Evolutionary conservation across 1,140 invertebrate genomes (phyloP), one percentile per base, ranked within the genome.

Genomic region (Eriocheir sinensis): DNA sequence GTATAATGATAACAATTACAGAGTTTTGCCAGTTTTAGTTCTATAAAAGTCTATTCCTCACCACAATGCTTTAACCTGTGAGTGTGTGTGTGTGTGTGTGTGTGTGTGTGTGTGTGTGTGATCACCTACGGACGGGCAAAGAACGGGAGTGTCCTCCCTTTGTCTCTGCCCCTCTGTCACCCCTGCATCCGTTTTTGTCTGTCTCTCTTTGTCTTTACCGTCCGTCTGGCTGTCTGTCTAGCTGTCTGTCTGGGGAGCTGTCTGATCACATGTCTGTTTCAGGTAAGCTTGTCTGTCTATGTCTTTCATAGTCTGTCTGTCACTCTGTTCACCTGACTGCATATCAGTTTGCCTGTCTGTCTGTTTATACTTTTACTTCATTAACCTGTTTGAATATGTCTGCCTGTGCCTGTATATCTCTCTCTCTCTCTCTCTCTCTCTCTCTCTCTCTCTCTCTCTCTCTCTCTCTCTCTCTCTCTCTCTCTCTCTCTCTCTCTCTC

Each of bases 81-180:
- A 40, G 85, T 88, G 85, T 88, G 85, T 88, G 38, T 88, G 38
- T 88, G 85, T 88, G 36, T 88, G 36, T 88, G 85, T 88, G 85
- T 88, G 38, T 88, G 85, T 40, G 85, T 40, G 85, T 88, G 85
- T 88, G 85, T 88, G 17, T 41, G 85, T 88, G 85, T 88, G 85
- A 40, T n/a, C n/a, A n/a, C n/a, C n/a, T n/a, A n/a, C 60, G n/a
- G 60, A 4, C 60, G 27, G 21, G 27, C 60, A 72, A 21, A 72
- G 21, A 72, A 27, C 6, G 60, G 60, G 27, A 72, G n/a, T 72
- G n/a, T 6, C 17, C 27, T 1, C n/a, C n/a, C 27, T n/a, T 72
- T 21, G 27, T 72, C 48, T 53, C 21, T 53, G 21, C 21, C 48
- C 21, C 21, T 53, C 48, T 53, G 48, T 72, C 60, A 72, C 60